A percentile compares a stretch with the other conserved stretches of the same genome.
phyloP scores from a whole-genome alignment of 2,797 vertebrate genomes.

The Hoplostethus atlanticus region DNA sequence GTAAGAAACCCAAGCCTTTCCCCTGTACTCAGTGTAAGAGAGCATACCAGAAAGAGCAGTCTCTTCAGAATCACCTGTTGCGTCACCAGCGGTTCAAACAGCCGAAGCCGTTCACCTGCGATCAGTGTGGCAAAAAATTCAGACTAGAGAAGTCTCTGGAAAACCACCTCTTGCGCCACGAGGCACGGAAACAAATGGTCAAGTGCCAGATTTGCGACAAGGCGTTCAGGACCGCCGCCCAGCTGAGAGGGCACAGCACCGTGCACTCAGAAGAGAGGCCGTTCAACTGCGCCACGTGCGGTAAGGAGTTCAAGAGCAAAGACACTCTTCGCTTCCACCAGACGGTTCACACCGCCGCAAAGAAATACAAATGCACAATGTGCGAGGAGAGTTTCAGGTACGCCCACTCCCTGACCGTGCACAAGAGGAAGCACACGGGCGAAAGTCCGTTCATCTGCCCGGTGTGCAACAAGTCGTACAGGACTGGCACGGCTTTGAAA shows the following conservation, averaged over 20 bases:
- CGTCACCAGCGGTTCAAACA: slow-evolving; percentile 67
- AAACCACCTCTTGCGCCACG: slow-evolving; percentile 76
- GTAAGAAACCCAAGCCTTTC: slow-evolving; percentile 67
- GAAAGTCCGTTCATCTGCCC: slow-evolving; percentile 67
- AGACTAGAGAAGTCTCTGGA: slow-evolving; percentile 71
- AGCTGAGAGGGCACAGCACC: slow-evolving; percentile 74
- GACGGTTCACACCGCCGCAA: slow-evolving; percentile 79
- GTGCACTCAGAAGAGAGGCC: slow-evolving; percentile 80
- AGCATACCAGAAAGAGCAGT: slow-evolving; percentile 68
- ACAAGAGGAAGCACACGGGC: slow-evolving; percentile 79
- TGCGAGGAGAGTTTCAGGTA: slow-evolving; percentile 79
- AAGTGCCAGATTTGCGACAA: slow-evolving; percentile 77
- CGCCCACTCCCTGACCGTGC: slow-evolving; percentile 74
- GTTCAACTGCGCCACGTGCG: slow-evolving; percentile 80
- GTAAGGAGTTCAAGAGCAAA: slow-evolving; percentile 84
- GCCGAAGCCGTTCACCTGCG: slow-evolving; percentile 74
- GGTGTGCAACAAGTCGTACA: slow-evolving; percentile 69
- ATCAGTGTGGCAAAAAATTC: slow-evolving; percentile 78
- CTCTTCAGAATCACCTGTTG: slow-evolving; percentile 75
- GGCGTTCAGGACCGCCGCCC: slow-evolving; percentile 70
- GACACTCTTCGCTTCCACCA: slow-evolving; percentile 82
- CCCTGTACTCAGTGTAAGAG: slow-evolving; percentile 71
- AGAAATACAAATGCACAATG: slow-evolving; percentile 73
- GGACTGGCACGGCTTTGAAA: slow-evolving; percentile 73
- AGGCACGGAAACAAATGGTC: slow-evolving; percentile 67